Base-by-base conservation (phyloP, 2,888 invertebrate genomes). In the Lasioglossum zephyrum region DNA sequence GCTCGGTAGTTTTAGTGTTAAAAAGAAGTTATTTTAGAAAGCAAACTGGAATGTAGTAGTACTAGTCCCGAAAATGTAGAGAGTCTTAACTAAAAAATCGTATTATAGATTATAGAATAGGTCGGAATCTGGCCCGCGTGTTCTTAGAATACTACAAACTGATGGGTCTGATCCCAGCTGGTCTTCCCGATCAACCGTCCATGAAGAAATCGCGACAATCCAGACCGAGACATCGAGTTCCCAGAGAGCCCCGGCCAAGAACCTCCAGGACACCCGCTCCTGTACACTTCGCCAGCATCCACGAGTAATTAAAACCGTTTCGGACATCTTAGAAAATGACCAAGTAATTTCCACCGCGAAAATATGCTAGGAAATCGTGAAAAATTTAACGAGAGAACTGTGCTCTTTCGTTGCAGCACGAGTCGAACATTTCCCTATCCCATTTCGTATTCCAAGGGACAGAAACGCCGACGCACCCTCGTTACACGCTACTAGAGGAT, bases 91-190 rank as follows among this genome's bases (percentile, higher is more conserved):
- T 69, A 53, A 41, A 72, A 84, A 78, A 77, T 31, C 63, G 69
- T 77, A 85, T 77, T 47, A 69, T 80, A 98, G 98, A 98, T 96
- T 97, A 97, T 95, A 96, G 97, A 85, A 96, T 98, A 73, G 98
- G 98, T 0, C 96, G 98, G 85, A 98, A 98, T 94, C 95, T 98
- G 87, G 97, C 97, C 0, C 96, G 97, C 72, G 97, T 98, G 2
- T 96, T 98, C 93, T 95, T 98, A 80, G 98, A 98, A 94, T 98
- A 98, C 95, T 98, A 98, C 95, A 97, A 97, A 91, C 96, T 97
- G 84, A 97, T 96, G 49, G 98, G 97, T 75, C 96, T 97, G 76
- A 96, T 97, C 85, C 96, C 97, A 0, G 93, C 92, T 47, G 94
- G 94, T 81, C 92, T 95, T 80, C 95, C 95, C 36, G 93, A 95